Conservation (phyloP, 1,140 invertebrate genomes). For the Ips nitidus region DNA sequence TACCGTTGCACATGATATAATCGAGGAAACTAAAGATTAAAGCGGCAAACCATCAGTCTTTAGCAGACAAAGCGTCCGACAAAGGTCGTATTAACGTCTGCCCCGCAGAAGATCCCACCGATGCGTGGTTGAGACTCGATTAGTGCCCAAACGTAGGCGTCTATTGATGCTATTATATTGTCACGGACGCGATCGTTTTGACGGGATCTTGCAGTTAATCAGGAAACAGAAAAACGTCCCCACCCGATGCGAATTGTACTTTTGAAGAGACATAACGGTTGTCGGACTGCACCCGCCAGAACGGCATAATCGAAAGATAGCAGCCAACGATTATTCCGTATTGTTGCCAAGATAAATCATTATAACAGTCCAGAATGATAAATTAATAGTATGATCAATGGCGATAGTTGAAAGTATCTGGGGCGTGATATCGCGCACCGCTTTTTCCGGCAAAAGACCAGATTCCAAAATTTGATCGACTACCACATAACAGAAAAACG, state of each 20-base stretch:
- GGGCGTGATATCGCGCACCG: slow-evolving; percentile 1
- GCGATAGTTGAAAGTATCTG: slow-evolving; percentile 7
- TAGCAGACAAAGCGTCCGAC: slow-evolving; percentile 4
- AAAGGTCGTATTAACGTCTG: slow-evolving; percentile 10
- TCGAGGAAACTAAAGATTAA: slow-evolving; percentile 5
- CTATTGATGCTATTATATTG: background rate
- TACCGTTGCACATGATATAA: slow-evolving; percentile 8
- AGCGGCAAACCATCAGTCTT: slow-evolving; percentile 2
- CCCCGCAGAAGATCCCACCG: background rate
- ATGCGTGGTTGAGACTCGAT: background rate
- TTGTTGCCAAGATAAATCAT: slow-evolving; percentile 6
- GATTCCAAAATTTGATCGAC: background rate
- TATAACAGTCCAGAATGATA: background rate
- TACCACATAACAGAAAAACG: background rate
- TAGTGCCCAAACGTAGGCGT: background rate
- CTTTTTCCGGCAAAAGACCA: background rate
- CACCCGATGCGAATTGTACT: background rate
- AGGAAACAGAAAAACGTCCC: background rate
- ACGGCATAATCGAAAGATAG: background rate
- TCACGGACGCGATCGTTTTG: background rate
- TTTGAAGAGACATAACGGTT: background rate
- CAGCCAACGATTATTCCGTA: background rate
- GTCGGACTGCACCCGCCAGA: too few species aligned
- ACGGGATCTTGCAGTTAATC: background rate
- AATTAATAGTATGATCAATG: slow-evolving; percentile 10